Evolutionary conservation across 2,888 invertebrate genomes (phyloP).

Genomic region (Melieria omissa): DNA sequence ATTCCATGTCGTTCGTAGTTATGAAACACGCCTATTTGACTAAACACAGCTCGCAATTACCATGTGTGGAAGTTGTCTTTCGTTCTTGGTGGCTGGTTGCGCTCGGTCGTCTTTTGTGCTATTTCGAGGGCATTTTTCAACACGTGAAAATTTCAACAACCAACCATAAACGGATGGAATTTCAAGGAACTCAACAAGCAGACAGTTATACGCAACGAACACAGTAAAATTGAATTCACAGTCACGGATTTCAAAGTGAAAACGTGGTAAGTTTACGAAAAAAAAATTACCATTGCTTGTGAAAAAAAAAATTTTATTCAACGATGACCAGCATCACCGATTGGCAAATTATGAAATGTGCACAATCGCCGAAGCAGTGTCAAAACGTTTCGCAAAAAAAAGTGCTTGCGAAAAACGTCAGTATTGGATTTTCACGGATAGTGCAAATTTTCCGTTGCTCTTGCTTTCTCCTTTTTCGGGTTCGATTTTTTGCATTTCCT

Average conservation of each 20-base stretch:
- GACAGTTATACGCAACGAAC: too few species aligned
- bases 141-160: slow-evolving; percentile 34
- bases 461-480: not conserved
- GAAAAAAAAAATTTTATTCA: not conserved
- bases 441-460: not conserved
- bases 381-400: too few species aligned
- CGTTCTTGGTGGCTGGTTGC: slow-evolving; percentile 19
- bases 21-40: not conserved
- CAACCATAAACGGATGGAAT: slow-evolving; percentile 21
- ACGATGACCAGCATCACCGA: not conserved
- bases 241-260: not conserved
- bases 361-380: too few species aligned
- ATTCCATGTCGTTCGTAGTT: too few species aligned
- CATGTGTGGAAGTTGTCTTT: not conserved
- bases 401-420: not conserved
- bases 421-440: slow-evolving; percentile 39
- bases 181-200: too few species aligned
- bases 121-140: slow-evolving; percentile 35
- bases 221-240: too few species aligned
- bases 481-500: not conserved
- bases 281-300: too few species aligned
- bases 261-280: not conserved
- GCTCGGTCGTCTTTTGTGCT: slow-evolving; percentile 33
- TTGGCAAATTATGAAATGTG: slow-evolving; percentile 30
- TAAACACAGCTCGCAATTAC: slow-evolving; percentile 8